Base-by-base conservation (phyloP, 2,113 vertebrate species). In the Psittacus erithacus region DNA sequence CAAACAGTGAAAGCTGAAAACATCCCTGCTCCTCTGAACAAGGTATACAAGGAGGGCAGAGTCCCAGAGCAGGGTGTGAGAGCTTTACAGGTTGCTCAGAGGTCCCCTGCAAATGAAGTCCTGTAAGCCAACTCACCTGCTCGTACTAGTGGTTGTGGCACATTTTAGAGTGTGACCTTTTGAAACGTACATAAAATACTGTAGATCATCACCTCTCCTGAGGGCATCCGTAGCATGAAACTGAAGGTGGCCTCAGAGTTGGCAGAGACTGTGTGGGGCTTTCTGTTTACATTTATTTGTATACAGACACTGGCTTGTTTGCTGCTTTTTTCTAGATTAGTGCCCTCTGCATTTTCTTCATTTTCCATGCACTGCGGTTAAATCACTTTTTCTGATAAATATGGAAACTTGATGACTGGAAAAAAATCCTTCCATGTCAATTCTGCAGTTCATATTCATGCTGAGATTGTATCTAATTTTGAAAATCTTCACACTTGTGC, bases 391-490 rank as follows among this genome's bases (percentile, higher is more conserved):
- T 95, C 96, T 70, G 65, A 96, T 95, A 97, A 97, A 97, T 96
- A 97, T 92, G 60, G 70, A 97, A 97, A 97, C 97, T 94, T 97
- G 97, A 98, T 98, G 97, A 98, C 93, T 96, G 95, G 94, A 97
- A 98, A 96, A 96, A 98, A 98, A 97, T 92, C 98, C 93, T 97
- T 96, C 96, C 96, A 96, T 97, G 97, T 96, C 90, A 97, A 96
- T 96, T 95, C 94, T 96, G 95, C 97, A 97, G 97, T 98, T 98
- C 98, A 97, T 98, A 97, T 97, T 98, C 98, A 98, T 98, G 98
- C 97, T 97, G 98, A 83, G 97, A 98, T 98, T 98, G 97, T 98
- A 97, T 98, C 98, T 98, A 98, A 98, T 98, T 98, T 98, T 98
- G 98, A 98, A 98, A 98, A 98, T 98, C 97, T 98, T 98, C 98